Conservation (phyloP, 2,797 vertebrate species). For the Petrocephalus schoutedeni region DNA sequence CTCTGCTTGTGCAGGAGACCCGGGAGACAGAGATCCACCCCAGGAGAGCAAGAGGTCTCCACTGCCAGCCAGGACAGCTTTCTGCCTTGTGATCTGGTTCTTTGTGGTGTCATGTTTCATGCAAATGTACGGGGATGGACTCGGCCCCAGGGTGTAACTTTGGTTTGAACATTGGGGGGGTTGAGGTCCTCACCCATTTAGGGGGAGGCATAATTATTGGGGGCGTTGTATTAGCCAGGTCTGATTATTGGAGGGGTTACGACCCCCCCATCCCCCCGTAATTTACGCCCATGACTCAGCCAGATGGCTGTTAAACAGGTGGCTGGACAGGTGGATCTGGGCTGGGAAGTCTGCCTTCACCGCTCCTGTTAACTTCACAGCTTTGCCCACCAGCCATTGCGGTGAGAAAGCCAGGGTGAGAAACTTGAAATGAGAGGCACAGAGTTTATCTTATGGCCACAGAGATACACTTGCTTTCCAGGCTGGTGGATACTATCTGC, state of each 20-base stretch:
- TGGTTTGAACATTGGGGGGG: no score
- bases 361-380: not conserved
- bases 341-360: not conserved
- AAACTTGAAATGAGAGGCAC: not conserved
- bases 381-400: not conserved
- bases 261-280: no score
- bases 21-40: not conserved
- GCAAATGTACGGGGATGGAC: not conserved
- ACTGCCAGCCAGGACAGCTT: not conserved
- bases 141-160: not conserved
- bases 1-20: not conserved
- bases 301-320: not conserved
- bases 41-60: not conserved
- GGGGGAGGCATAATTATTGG: no score
- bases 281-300: not conserved
- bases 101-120: not conserved
- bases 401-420: not conserved
- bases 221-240: no score
- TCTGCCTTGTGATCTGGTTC: not conserved
- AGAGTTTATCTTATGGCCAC: not conserved
- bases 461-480: not conserved
- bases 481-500: not conserved
- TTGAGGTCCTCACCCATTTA: no score
- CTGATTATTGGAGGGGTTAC: no score
- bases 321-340: not conserved